Base-by-base conservation (phyloP, 1,140 invertebrate genomes). In the Grapholita molesta region DNA sequence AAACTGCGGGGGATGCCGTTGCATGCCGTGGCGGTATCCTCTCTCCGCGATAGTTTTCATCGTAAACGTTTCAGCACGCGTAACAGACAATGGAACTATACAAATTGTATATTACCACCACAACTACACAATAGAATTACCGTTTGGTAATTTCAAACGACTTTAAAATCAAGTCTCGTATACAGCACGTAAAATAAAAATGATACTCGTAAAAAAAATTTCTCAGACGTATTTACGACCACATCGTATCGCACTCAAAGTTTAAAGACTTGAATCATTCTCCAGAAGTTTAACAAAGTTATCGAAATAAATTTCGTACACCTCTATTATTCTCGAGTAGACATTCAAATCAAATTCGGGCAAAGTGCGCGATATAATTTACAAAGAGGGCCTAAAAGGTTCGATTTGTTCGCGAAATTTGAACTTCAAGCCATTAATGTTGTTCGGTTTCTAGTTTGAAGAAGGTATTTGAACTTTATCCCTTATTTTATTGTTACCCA, bases 241-340 rank as follows among this genome's bases (percentile, higher is more conserved):
- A 8, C 28, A 25, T 12, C n/a, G n/a, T 28, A 61, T 61, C 11
- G 28, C 28, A 28, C 24, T 61, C 25, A 61, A 61, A 61, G 25
- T 61, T 61, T 28, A 15, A 61, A 61, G 55, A 32, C 55, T 61
- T 15, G 25, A 30, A 30, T 61, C 25, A 25, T 32, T 48, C 42
- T 21, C 42, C 55, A 61, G n/a, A 61, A 61, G 24, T 61, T 61
- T 25, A 25, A 12, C 55, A 15, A 61, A 32, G 55, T 61, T 61
- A 6, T 28, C 12, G 12, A 32, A 32, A 61, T 61, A 61, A 61
- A 61, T 61, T 61, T 15, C 15, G 55, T 61, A 61, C 53, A 57
- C 12, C 55, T 28, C 55, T 61, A 61, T 61, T 61, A 61, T 61
- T 28, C 28, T 28, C 55, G 21, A 61, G 55, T 61, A 61, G 55